A percentile compares a stretch with the other conserved stretches of the same genome.
These are phyloP conservation scores for Zaprionus nigranus DNA, from an alignment of 1,140 invertebrate genomes.

Conservation along the genomic window DNA sequence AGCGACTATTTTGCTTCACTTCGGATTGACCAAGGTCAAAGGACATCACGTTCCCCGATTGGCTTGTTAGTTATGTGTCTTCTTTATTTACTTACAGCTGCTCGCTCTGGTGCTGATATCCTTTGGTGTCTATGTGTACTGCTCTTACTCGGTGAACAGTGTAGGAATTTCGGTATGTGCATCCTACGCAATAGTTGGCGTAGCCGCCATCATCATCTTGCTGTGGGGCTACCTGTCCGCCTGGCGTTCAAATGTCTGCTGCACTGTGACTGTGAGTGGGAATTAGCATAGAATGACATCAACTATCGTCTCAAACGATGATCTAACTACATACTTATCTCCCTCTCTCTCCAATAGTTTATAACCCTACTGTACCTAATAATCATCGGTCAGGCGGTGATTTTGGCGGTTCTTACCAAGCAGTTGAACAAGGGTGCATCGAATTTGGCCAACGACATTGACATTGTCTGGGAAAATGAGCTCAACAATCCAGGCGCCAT, in stretches of 20 bases:
- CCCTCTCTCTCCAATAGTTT: conserved; percentile 51
- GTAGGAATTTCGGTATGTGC: conserved; percentile 40
- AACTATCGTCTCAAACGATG: not conserved
- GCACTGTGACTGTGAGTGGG: conserved; percentile 70
- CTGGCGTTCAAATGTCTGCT: conserved; percentile 74
- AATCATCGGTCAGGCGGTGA: conserved; percentile 59
- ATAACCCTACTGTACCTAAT: conserved; percentile 57
- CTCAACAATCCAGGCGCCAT: conserved; percentile 72
- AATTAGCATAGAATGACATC: not conserved
- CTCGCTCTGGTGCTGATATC: conserved; percentile 71
- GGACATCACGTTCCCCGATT: not conserved
- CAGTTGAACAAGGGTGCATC: conserved; percentile 34
- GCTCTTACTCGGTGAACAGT: conserved; percentile 62
- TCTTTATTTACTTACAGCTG: conserved; percentile 47
- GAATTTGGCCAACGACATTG: conserved; percentile 64
- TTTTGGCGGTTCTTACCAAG: conserved; percentile 43
- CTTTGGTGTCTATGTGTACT: conserved; percentile 69
- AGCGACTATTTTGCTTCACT: not conserved
- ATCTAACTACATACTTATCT: not conserved
- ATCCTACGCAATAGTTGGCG: conserved; percentile 59
- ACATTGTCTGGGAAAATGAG: conserved; percentile 72
- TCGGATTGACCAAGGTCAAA: conserved; percentile 36
- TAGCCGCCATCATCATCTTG: conserved; percentile 53
- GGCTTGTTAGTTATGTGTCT: not conserved
- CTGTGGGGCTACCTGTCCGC: conserved; percentile 75